Evolutionary conservation across 2,113 vertebrate genomes (phyloP), one percentile per base, ranked within the genome.

Genomic region (Nicator chloris): DNA sequence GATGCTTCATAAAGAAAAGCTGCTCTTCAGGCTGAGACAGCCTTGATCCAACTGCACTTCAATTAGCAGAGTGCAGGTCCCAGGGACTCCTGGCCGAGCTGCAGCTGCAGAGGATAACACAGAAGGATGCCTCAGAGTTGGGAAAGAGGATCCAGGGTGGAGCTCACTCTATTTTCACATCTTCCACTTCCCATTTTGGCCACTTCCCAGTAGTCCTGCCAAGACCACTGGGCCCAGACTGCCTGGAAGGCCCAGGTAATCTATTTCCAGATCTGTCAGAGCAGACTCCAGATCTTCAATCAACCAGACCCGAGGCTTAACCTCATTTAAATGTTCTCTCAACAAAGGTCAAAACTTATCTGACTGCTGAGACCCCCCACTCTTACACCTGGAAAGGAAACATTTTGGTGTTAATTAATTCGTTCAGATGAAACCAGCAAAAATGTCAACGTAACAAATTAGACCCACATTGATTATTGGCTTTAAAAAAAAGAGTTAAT

Each of bases 391-490:
- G 93, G 95, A 93, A 96, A 91, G 60, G 93, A 96, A 96, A 94
- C 20, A 68, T 92, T 98, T 96, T 93, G 88, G 92, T 96, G 89
- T 94, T 97, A 97, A 98, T 98, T 96, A 97, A 97, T 97, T 96
- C 68, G 45, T 97, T 94, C 77, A 79, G 96, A 97, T 97, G 97
- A 97, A 98, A 97, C 82, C 94, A 90, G 95, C 96, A 97, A 91
- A 97, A 97, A 97, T 97, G 97, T 97, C 97, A 98, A 64, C 80
- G 92, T 94, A 96, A 98, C 96, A 98, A 97, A 98, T 98, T 98
- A 98, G 93, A 94, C 53, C 69, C 56, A 70, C 95, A 98, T 98
- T 98, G 97, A 98, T 98, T 98, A 98, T 98, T 96, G 97, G 95
- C 82, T 97, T 96, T 5, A 69, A 91, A 90, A 96, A 85, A 97